phyloP scores from a whole-genome alignment of 2,113 vertebrate genomes.

The Psophia crepitans region DNA sequence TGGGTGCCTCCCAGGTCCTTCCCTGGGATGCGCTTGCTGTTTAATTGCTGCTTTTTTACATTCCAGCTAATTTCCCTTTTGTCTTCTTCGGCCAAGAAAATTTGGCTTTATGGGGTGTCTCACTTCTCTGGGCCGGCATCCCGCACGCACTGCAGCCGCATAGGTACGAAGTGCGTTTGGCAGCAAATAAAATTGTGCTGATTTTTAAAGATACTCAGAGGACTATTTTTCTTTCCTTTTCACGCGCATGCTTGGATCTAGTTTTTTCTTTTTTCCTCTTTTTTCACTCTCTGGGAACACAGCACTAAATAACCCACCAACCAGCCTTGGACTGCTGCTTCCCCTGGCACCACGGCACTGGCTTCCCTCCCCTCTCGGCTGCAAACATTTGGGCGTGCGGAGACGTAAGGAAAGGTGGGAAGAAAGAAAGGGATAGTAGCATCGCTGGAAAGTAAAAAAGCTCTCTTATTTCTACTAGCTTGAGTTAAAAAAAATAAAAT shows the following conservation, averaged over 20 bases:
- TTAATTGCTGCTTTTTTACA: no score
- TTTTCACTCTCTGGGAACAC: not conserved
- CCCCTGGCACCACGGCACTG: accelerated
- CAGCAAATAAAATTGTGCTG: not conserved
- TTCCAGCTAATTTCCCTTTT: not conserved
- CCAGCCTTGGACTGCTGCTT: not conserved
- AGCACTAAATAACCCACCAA: not conserved
- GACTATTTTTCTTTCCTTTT: not conserved
- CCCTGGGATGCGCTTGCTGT: accelerated
- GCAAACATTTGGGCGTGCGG: not conserved
- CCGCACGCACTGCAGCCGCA: accelerated
- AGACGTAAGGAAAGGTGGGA: not conserved
- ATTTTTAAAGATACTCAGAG: not conserved
- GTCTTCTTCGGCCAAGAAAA: not conserved
- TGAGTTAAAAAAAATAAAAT: not conserved
- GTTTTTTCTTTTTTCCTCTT: not conserved
- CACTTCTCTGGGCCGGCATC: not conserved
- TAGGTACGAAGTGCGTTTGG: not conserved
- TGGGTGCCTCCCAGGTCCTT: not conserved
- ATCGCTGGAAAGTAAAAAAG: not conserved
- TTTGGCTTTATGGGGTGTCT: not conserved
- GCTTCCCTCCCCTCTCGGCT: not conserved
- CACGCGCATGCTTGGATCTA: not conserved
- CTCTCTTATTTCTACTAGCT: not conserved
- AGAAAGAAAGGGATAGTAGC: not conserved